Percentiles rank a stretch among this genome's conserved stretches.
These are phyloP conservation scores for Merops nubicus DNA, from an alignment of 2,113 vertebrate species.

Conservation along the genomic window DNA sequence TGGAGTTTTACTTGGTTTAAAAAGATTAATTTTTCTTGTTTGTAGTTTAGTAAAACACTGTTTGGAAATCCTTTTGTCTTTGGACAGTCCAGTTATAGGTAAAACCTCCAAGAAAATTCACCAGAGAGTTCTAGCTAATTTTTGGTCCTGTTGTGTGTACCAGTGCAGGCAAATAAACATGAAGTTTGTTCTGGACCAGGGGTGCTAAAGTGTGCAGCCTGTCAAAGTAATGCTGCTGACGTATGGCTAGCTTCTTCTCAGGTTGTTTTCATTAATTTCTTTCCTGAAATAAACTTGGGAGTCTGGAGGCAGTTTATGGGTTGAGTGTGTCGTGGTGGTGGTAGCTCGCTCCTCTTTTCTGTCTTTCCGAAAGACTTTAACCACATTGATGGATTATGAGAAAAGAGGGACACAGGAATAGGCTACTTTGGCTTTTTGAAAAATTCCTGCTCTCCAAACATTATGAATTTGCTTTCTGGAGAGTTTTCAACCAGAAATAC, in stretches of 20 bases:
- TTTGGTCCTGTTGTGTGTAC: neutral
- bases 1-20: neutral
- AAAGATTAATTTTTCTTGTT: neutral
- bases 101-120: neutral
- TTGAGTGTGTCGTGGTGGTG: neutral
- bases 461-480: neutral
- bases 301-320: neutral
- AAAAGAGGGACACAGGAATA: neutral
- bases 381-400: neutral
- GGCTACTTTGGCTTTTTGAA: neutral
- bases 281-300: neutral
- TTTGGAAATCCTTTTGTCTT: neutral
- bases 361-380: neutral
- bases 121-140: neutral
- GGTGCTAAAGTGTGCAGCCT: neutral
- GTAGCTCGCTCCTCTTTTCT: neutral
- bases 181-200: neutral
- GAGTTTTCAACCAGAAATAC: neutral
- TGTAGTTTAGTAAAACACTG: neutral
- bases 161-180: neutral
- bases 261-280: neutral
- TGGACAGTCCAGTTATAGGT: neutral
- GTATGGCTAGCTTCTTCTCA: neutral
- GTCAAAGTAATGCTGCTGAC: neutral
- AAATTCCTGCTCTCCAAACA: neutral